Evolutionary conservation across 2,113 vertebrate species (phyloP).

Genomic region (Colinus virginianus): DNA sequence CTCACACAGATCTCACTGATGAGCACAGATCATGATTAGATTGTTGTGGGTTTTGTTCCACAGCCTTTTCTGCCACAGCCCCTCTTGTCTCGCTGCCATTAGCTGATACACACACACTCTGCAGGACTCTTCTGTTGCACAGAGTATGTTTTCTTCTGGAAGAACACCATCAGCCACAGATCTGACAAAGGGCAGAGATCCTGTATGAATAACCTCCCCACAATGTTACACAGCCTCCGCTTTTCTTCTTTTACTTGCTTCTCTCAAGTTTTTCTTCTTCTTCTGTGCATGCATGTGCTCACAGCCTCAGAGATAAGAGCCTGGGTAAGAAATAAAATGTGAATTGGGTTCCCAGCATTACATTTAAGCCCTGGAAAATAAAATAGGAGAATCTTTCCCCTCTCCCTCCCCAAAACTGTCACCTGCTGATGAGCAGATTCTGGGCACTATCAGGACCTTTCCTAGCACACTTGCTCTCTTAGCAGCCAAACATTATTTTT

Average conservation of each 20-base stretch:
- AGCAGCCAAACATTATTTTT: conserved; percentile 30
- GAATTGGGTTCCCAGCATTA: accelerated
- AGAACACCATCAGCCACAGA: background rate
- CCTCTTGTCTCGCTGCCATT: background rate
- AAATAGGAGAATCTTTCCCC: background rate
- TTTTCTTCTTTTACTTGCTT: background rate
- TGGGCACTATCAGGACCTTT: background rate
- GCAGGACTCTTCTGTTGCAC: conserved; percentile 8
- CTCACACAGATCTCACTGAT: conserved; percentile 32
- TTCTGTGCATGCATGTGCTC: background rate
- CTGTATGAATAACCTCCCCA: conserved; percentile 16
- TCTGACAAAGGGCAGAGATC: conserved; percentile 50
- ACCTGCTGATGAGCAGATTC: background rate
- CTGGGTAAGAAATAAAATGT: background rate
- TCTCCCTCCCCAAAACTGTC: background rate
- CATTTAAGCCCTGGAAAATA: background rate
- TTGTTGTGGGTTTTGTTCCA: conserved; percentile 24
- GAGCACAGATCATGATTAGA: conserved; percentile 53
- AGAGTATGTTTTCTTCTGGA: background rate
- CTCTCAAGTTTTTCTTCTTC: background rate
- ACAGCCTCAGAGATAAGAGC: background rate
- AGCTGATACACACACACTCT: background rate
- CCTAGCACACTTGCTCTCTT: background rate
- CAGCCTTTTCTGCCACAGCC: background rate
- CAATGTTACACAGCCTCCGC: background rate